Percentiles rank a stretch among this genome's conserved stretches.
These are phyloP conservation scores for Vulpes vulpes DNA, from an alignment of 2,113 vertebrate species.

Conservation along the genomic window DNA sequence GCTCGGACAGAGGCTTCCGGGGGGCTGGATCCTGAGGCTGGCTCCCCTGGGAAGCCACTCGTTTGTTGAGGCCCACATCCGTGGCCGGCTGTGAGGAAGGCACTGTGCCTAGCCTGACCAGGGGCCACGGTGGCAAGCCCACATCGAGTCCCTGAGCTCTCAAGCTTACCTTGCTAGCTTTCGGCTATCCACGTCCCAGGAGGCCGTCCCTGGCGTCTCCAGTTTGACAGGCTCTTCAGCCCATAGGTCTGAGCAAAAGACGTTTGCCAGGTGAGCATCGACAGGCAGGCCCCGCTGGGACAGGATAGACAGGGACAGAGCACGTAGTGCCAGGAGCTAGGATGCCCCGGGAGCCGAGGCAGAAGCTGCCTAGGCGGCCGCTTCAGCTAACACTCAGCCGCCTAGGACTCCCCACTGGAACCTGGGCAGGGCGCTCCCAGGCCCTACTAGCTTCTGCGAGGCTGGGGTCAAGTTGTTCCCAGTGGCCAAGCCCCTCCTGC, in stretches of 20 bases:
- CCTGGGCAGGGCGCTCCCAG: neutral
- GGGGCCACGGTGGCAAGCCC: neutral
- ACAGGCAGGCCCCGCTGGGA: neutral
- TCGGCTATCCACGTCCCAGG: neutral
- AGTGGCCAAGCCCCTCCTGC: neutral
- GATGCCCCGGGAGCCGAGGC: accelerated
- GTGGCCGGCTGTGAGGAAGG: neutral
- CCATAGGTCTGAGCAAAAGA: neutral
- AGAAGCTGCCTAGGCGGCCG: accelerated
- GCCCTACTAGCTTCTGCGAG: neutral
- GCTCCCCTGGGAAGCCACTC: neutral
- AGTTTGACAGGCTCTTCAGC: neutral
- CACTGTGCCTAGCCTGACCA: neutral
- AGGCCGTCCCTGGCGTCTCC: neutral
- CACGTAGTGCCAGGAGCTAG: neutral
- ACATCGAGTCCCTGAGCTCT: neutral
- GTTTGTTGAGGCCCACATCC: neutral
- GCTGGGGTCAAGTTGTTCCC: neutral
- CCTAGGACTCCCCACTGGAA: neutral
- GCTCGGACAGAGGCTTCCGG: neutral
- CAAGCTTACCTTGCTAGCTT: neutral
- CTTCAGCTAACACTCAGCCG: neutral
- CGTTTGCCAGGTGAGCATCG: neutral
- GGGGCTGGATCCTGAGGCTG: neutral
- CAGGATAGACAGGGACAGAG: neutral